These are phyloP conservation scores for Onthophagus sagittarius DNA, from an alignment of 2,888 invertebrate genomes.

Conservation along the genomic window DNA sequence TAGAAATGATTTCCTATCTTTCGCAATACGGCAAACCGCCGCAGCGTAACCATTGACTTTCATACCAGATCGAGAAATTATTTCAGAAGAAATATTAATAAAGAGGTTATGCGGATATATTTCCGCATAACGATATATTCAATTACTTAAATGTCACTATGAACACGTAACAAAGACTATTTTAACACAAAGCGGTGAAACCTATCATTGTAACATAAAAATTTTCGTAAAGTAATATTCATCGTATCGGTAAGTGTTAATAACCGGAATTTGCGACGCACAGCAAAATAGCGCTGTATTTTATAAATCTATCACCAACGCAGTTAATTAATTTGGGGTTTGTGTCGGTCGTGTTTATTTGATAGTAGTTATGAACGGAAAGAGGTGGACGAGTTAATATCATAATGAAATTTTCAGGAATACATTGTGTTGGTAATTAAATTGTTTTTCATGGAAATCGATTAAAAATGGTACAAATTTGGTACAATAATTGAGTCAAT, in stretches of 20 bases:
- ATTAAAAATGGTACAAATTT: no score
- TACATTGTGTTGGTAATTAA: no score
- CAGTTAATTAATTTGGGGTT: not conserved
- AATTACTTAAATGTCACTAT: not conserved
- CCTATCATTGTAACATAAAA: not conserved
- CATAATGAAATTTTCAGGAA: no score
- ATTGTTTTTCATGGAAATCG: no score
- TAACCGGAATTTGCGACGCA: not conserved
- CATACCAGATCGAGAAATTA: not conserved
- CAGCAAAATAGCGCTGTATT: not conserved
- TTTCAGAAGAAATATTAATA: not conserved
- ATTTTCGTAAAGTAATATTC: not conserved
- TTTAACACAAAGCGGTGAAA: not conserved
- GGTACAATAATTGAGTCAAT: no score
- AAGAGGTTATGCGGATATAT: not conserved
- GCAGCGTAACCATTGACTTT: not conserved
- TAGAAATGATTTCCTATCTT: not conserved
- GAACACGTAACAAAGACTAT: not conserved
- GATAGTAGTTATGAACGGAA: no score
- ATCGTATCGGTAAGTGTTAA: not conserved
- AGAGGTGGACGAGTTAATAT: no score
- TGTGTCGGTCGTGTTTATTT: not conserved
- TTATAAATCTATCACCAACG: not conserved
- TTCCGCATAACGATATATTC: not conserved
- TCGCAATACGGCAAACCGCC: not conserved